These are phyloP conservation scores for Synanthedon myopaeformis DNA, from an alignment of 2,888 invertebrate species.

Conservation along the genomic window DNA sequence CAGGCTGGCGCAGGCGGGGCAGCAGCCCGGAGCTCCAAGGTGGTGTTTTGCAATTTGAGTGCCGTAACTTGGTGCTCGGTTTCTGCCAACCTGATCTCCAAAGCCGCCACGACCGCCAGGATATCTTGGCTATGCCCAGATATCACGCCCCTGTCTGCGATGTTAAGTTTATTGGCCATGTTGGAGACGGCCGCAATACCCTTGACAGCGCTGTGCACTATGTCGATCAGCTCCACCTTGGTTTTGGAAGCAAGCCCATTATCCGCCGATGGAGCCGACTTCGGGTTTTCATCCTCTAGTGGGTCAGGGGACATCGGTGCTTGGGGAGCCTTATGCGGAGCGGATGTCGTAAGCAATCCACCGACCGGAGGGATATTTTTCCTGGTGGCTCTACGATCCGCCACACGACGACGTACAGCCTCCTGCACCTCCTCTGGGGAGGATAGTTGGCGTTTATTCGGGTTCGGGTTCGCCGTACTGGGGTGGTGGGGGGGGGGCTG, in stretches of 20 bases:
- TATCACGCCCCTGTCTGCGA: neutral
- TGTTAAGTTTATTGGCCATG: conserved; percentile 4
- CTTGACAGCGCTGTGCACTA: conserved; percentile 2
- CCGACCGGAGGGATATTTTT: neutral
- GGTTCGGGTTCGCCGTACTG: too few species aligned
- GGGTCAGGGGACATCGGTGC: too few species aligned
- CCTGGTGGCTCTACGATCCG: neutral
- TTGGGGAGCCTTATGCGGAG: too few species aligned
- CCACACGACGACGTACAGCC: neutral
- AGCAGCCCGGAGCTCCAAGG: neutral
- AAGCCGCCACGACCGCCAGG: neutral
- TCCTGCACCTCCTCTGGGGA: conserved; percentile 3
- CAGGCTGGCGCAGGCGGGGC: too few species aligned
- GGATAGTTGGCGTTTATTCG: neutral
- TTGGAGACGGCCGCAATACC: conserved; percentile 3
- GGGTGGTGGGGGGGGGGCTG: neutral
- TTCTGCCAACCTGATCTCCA: neutral
- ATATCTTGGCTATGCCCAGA: too few species aligned
- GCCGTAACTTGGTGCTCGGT: neutral
- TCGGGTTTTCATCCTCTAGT: too few species aligned
- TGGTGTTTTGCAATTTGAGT: neutral
- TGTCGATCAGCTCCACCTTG: neutral
- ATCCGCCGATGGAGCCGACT: too few species aligned
- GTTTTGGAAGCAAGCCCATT: too few species aligned
- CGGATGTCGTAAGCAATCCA: neutral